phyloP scores from a whole-genome alignment of 1,140 invertebrate species.

The Drosophila tani region DNA sequence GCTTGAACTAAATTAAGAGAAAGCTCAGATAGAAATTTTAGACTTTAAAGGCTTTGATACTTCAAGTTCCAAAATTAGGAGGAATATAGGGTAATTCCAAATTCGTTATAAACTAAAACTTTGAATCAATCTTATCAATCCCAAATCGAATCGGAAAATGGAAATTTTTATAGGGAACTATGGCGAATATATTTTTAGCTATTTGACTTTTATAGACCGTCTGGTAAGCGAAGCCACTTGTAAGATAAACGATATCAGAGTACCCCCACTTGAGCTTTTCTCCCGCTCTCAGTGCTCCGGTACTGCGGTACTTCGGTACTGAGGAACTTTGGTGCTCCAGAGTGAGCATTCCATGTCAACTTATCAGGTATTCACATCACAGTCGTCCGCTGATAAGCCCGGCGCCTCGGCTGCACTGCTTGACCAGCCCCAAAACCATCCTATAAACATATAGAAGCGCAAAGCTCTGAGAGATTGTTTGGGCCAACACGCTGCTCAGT shows the following conservation, averaged over 20 bases:
- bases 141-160: too few relatives aligned
- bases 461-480: constrained; percentile 42
- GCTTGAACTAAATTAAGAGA: background rate
- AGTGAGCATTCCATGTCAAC: background rate
- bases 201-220: background rate
- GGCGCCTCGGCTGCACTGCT: constrained; percentile 31
- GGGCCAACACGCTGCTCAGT: constrained; percentile 34
- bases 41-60: background rate
- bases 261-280: constrained; percentile 7
- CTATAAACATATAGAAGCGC: constrained; percentile 1
- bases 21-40: background rate
- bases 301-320: background rate
- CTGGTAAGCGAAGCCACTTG: background rate
- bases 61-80: background rate
- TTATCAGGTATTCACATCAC: constrained; percentile 39
- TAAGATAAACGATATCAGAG: constrained; percentile 1
- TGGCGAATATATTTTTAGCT: background rate
- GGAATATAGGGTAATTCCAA: too few relatives aligned
- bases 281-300: background rate
- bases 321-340: background rate
- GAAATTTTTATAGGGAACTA: too few relatives aligned
- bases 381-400: constrained; percentile 21
- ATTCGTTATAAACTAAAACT: too few relatives aligned
- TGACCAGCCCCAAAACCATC: constrained; percentile 16
- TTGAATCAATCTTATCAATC: too few relatives aligned